These are phyloP conservation scores for Neosalanx taihuensis DNA, from an alignment of 2,797 vertebrate species.

Conservation along the genomic window DNA sequence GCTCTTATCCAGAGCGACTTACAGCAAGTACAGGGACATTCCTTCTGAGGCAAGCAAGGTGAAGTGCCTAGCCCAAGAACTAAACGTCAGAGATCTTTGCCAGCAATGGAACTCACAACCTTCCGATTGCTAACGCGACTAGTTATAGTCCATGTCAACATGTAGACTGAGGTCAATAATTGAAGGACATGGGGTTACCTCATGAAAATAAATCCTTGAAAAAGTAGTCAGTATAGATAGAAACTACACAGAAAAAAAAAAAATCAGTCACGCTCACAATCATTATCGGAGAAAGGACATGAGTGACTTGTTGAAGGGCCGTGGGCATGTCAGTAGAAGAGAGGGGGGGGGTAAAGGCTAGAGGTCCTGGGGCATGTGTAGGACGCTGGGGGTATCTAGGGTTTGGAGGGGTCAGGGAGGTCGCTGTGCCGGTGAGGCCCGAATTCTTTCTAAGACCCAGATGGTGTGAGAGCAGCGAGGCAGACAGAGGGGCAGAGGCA, in stretches of 20 bases:
- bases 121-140: too few relatives aligned
- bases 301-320: not conserved
- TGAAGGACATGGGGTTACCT: not conserved
- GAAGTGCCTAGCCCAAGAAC: too few relatives aligned
- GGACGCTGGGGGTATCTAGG: not conserved
- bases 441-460: slow-evolving; percentile 42
- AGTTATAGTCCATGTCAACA: not conserved
- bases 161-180: not conserved
- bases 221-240: too few relatives aligned
- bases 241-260: too few relatives aligned
- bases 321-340: not conserved
- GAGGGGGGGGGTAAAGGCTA: not conserved
- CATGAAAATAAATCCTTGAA: too few relatives aligned
- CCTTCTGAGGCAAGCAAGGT: too few relatives aligned
- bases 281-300: not conserved
- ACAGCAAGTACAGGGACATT: too few relatives aligned
- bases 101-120: too few relatives aligned
- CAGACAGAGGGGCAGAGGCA: slow-evolving; percentile 28
- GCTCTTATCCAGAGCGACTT: too few relatives aligned
- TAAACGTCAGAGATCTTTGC: too few relatives aligned
- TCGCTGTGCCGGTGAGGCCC: slow-evolving; percentile 10
- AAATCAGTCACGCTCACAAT: too few relatives aligned
- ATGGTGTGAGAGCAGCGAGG: slow-evolving; percentile 42
- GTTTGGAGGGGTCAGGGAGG: slow-evolving; percentile 8
- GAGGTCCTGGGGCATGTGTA: not conserved